A percentile compares a stretch with the other conserved stretches of the same genome.
Conservation (phyloP, 2,113 vertebrate genomes). For the Platanista minor region DNA sequence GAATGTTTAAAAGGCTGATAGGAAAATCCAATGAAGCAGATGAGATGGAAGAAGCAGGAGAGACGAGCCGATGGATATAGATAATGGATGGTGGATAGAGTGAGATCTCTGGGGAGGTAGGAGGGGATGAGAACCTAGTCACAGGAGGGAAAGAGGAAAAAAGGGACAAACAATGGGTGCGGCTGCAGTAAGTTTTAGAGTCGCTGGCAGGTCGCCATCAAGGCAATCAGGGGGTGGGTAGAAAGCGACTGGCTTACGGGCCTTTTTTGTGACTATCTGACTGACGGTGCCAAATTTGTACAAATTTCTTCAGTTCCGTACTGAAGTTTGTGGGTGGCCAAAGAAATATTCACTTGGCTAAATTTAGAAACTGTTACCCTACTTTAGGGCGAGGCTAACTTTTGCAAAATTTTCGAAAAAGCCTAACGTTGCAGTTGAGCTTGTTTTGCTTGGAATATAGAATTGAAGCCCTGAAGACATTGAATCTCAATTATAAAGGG, state of each 20-base stretch:
- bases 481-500: not conserved
- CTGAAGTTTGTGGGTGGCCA: not conserved
- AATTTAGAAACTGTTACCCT: constrained; percentile 4
- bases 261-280: not conserved
- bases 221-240: not conserved
- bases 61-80: not conserved
- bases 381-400: not conserved
- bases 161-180: not conserved
- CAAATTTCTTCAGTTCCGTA: not conserved
- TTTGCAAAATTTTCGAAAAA: not conserved
- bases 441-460: constrained; percentile 6
- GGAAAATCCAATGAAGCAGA: not conserved
- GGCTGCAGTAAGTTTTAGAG: not conserved
- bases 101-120: not conserved
- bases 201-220: not conserved
- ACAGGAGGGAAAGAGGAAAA: not conserved
- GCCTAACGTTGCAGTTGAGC: not conserved
- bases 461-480: not conserved
- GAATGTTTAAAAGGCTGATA: not conserved
- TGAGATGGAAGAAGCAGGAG: not conserved
- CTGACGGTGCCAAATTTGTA: not conserved
- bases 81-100: not conserved
- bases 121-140: not conserved
- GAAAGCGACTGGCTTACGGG: not conserved
- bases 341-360: not conserved